phyloP scores from a whole-genome alignment of 2,888 invertebrate species.

The Rhagonycha lutea region DNA sequence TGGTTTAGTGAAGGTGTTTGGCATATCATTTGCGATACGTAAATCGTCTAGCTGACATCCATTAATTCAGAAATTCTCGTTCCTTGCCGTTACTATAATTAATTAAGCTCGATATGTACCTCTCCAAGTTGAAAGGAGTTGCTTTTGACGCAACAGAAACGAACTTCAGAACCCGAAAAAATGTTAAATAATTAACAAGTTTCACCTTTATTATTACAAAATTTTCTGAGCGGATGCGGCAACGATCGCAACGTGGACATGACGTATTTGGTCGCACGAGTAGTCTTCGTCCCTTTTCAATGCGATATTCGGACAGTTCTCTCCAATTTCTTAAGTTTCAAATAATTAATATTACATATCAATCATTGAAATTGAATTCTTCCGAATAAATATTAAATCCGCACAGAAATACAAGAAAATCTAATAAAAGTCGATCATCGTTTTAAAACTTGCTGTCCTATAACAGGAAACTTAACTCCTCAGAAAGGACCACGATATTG shows the following conservation, averaged over 20 bases:
- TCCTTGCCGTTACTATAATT: conserved; percentile 18
- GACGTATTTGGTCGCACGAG: too few species aligned
- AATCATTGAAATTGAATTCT: neutral
- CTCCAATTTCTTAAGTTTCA: neutral
- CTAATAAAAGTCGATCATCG: neutral
- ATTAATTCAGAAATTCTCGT: conserved; percentile 18
- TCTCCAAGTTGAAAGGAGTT: conserved; percentile 13
- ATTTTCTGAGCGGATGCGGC: neutral
- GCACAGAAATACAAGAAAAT: neutral
- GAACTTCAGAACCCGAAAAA: conserved; percentile 12
- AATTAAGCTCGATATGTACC: conserved; percentile 20
- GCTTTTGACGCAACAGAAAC: conserved; percentile 17
- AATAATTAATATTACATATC: neutral
- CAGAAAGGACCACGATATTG: neutral
- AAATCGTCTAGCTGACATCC: conserved; percentile 15
- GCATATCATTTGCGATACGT: conserved; percentile 17
- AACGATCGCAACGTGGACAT: too few species aligned
- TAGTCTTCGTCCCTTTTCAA: too few species aligned
- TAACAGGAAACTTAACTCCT: neutral
- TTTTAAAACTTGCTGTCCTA: neutral
- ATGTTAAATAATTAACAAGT: neutral
- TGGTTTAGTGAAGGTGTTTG: conserved; percentile 5
- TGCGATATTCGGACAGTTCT: too few species aligned
- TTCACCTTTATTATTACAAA: neutral
- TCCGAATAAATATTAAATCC: neutral